A percentile compares a stretch with the other conserved stretches of the same genome.
These are phyloP conservation scores for Hydropotes inermis DNA, from an alignment of 2,113 vertebrate species.

Conservation along the genomic window DNA sequence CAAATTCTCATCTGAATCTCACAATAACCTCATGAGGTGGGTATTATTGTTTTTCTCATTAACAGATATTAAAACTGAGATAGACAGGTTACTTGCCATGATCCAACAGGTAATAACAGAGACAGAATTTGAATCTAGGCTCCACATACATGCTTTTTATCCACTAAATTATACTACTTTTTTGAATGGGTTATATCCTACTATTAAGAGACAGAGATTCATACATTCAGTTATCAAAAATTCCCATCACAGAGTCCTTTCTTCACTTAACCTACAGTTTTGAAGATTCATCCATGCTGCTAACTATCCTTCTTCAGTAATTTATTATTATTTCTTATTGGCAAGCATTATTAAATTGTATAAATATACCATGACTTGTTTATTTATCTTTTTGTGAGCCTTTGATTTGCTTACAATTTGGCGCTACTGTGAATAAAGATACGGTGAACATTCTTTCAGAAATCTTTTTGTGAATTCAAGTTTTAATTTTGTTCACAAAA, in stretches of 20 bases:
- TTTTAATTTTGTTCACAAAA: not conserved
- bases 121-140: not conserved
- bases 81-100: not conserved
- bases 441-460: not conserved
- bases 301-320: not conserved
- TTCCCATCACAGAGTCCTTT: not conserved
- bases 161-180: not conserved
- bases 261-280: not conserved
- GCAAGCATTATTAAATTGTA: not conserved
- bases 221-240: not conserved
- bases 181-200: not conserved
- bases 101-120: not conserved
- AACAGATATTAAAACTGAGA: not conserved
- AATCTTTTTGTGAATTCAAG: not conserved
- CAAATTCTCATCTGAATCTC: not conserved
- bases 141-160: not conserved
- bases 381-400: not conserved
- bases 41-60: not conserved
- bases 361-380: not conserved
- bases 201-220: not conserved
- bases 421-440: not conserved
- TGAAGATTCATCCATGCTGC: not conserved
- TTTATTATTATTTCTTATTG: not conserved
- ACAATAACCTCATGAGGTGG: not conserved
- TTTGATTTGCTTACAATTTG: not conserved